A percentile compares a stretch with the other conserved stretches of the same genome.
Conservation (phyloP, 2,113 vertebrate genomes). For the Menura novaehollandiae region DNA sequence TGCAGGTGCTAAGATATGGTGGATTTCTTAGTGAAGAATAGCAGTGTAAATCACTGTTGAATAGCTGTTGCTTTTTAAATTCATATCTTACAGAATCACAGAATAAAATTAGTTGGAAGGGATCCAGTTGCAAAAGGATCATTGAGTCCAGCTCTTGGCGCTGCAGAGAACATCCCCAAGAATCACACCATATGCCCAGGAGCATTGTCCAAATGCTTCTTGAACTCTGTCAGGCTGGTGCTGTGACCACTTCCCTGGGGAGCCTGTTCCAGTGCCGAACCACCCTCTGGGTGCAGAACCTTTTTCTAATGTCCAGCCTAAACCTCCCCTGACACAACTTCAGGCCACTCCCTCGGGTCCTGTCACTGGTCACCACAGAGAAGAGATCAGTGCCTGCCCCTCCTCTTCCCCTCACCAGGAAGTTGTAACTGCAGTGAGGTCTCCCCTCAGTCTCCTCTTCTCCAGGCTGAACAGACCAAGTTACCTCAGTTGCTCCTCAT, state of each 20-base stretch:
- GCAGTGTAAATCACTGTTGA: background rate
- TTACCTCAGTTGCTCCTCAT: background rate
- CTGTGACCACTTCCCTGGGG: background rate
- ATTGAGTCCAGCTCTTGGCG: background rate
- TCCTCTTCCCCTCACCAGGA: background rate
- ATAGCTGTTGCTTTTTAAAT: background rate
- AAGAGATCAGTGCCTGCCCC: rapidly evolving
- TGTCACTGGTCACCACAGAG: background rate
- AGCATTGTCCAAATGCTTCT: background rate
- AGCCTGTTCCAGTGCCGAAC: background rate
- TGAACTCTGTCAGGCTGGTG: background rate
- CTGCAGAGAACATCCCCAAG: rapidly evolving
- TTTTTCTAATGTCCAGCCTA: background rate
- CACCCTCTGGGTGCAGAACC: background rate
- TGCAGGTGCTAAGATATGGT: background rate
- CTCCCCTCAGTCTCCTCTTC: background rate
- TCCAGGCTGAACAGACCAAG: background rate
- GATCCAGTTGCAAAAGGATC: background rate
- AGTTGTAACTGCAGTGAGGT: background rate
- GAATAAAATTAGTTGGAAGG: background rate
- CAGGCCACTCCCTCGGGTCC: rapidly evolving
- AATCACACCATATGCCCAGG: background rate
- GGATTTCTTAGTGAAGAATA: background rate
- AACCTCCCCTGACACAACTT: background rate
- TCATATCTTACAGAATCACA: background rate